Percentiles rank a stretch among this genome's conserved stretches.
These are phyloP conservation scores for Caenorhabditis panamensis DNA, from an alignment of 2,888 invertebrate genomes.

Conservation along the genomic window DNA sequence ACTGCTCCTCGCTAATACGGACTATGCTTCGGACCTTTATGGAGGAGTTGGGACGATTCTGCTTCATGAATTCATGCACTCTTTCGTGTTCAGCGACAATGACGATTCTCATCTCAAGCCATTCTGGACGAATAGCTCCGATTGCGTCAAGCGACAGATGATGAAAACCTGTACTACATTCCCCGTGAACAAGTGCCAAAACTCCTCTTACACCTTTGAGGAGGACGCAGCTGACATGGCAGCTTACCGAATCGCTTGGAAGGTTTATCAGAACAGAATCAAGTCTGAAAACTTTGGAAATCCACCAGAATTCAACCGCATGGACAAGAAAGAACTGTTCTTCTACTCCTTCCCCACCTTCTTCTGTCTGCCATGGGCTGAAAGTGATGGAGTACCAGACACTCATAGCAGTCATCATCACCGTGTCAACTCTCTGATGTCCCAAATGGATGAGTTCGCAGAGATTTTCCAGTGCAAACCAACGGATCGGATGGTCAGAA, in stretches of 20 bases:
- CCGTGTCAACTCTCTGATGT: conserved; percentile 48
- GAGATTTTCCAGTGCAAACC: conserved; percentile 45
- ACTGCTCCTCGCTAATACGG: too few species aligned
- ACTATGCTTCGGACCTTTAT: conserved; percentile 34
- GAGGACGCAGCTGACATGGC: conserved; percentile 44
- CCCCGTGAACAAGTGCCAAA: too few species aligned
- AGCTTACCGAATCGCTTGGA: conserved; percentile 31
- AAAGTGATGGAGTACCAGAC: too few species aligned
- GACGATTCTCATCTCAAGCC: not conserved
- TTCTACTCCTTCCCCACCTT: too few species aligned
- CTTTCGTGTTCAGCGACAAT: conserved; percentile 42
- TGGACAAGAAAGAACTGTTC: conserved; percentile 34
- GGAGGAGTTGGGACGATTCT: conserved; percentile 29
- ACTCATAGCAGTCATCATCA: conserved; percentile 39
- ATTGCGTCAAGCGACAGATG: conserved; percentile 36
- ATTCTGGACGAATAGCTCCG: conserved; percentile 36
- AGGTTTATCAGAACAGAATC: too few species aligned
- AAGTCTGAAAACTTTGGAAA: too few species aligned
- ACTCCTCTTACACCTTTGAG: too few species aligned
- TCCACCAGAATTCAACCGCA: too few species aligned
- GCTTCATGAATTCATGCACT: conserved; percentile 44
- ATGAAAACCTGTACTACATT: conserved; percentile 40
- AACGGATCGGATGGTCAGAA: conserved; percentile 31
- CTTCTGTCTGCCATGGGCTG: too few species aligned
- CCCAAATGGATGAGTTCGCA: conserved; percentile 49